Conservation (phyloP, 1,140 invertebrate species). For the Matsumurasca onukii region DNA sequence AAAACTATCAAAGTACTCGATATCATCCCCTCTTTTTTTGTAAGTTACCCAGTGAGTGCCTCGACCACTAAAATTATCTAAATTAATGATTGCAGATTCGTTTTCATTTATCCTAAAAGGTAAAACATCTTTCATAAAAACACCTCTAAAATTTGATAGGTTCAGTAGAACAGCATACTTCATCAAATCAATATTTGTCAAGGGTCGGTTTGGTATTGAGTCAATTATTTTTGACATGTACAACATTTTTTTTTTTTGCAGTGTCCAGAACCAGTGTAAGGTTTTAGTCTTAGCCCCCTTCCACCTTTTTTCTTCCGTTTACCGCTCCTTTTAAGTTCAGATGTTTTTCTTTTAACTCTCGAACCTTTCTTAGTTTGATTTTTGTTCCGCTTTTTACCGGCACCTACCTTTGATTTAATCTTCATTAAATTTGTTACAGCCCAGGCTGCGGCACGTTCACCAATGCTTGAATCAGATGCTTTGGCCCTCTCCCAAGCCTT, state of each 20-base stretch:
- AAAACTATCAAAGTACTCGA: slow-evolving; percentile 31
- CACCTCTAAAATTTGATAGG: slow-evolving; percentile 36
- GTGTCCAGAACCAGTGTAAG: slow-evolving; percentile 22
- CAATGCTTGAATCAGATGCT: slow-evolving; percentile 45
- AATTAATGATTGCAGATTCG: slow-evolving; percentile 45
- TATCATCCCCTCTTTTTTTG: slow-evolving; percentile 37
- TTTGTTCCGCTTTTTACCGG: not conserved
- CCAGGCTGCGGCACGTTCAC: slow-evolving; percentile 45
- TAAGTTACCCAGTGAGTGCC: slow-evolving; percentile 47
- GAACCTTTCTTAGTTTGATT: not conserved
- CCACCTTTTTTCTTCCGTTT: slow-evolving; percentile 8
- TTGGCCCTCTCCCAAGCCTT: slow-evolving; percentile 48
- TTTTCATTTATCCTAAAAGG: slow-evolving; percentile 36
- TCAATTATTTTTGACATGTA: not conserved
- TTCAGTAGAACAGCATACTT: not conserved
- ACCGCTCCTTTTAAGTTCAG: not conserved
- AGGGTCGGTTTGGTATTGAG: slow-evolving; percentile 18
- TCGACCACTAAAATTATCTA: slow-evolving; percentile 39
- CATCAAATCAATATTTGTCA: slow-evolving; percentile 25
- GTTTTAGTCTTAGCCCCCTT: slow-evolving; percentile 29
- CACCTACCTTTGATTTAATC: slow-evolving; percentile 44
- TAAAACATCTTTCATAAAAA: slow-evolving; percentile 36
- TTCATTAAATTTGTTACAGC: slow-evolving; percentile 45
- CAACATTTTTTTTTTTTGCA: slow-evolving; percentile 26
- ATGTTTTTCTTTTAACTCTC: not conserved